Percentiles rank a stretch among this genome's conserved stretches.
Evolutionary conservation across 92 coral and sea anemone genomes (phyloP).

Genomic region (Paramuricea clavata): DNA sequence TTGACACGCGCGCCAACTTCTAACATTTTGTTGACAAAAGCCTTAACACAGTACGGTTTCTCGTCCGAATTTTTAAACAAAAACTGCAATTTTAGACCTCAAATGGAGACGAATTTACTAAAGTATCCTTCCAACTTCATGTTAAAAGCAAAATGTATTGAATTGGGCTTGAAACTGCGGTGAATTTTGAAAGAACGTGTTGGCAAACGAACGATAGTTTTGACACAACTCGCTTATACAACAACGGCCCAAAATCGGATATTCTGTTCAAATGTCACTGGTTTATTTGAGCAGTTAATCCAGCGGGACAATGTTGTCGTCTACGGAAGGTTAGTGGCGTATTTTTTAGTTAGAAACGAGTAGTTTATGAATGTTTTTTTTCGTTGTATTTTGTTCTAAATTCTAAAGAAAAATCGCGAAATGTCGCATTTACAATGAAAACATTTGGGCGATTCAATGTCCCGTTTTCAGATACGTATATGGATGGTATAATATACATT

Average conservation of each 20-base stretch:
- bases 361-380: not conserved
- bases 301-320: conserved; percentile 27
- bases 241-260: conserved; percentile 27
- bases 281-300: conserved; percentile 32
- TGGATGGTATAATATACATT: too few species aligned
- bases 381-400: not conserved
- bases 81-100: not conserved
- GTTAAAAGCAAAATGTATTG: not conserved
- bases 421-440: too few species aligned
- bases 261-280: not conserved
- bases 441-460: not conserved
- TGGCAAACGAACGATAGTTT: not conserved
- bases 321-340: conserved; percentile 23
- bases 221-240: not conserved
- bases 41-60: not conserved
- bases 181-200: not conserved
- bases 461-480: conserved; percentile 8
- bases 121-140: not conserved
- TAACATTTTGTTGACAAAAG: conserved; percentile 7
- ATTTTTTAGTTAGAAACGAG: not conserved
- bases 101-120: not conserved
- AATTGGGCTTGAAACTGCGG: not conserved
- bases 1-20: conserved; percentile 46
- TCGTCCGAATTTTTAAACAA: not conserved
- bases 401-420: not conserved